Conservation (phyloP, 2,888 invertebrate genomes). For the Athrips mouffetella region DNA sequence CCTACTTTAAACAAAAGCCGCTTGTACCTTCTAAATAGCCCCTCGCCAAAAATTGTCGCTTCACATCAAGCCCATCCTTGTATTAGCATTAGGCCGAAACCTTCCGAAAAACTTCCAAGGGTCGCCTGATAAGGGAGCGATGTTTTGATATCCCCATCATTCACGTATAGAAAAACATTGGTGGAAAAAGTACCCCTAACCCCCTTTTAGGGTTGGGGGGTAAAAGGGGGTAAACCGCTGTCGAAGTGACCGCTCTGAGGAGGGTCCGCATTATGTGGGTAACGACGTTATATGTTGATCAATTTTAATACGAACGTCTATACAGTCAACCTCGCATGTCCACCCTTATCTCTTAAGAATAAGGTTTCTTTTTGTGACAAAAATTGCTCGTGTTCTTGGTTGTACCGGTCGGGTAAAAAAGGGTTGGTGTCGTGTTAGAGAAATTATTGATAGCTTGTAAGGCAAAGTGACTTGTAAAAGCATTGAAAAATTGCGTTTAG, state of each 20-base stretch:
- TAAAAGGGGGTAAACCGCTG: slow-evolving; percentile 67
- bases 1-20: background rate
- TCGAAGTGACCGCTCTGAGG: slow-evolving; percentile 76
- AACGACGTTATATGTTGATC: slow-evolving; percentile 77
- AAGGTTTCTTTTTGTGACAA: too few relatives aligned
- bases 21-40: slow-evolving; percentile 30
- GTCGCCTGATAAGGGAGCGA: slow-evolving; percentile 51
- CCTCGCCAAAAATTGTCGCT: slow-evolving; percentile 29
- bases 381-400: too few relatives aligned
- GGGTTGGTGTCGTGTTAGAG: slow-evolving; percentile 6
- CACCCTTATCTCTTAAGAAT: too few relatives aligned
- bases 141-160: slow-evolving; percentile 74
- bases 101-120: slow-evolving; percentile 61
- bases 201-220: slow-evolving; percentile 52
- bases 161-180: slow-evolving; percentile 77
- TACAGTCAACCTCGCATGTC: slow-evolving; percentile 30
- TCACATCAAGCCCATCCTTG: slow-evolving; percentile 42
- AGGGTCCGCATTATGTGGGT: slow-evolving; percentile 74
- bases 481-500: background rate
- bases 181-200: slow-evolving; percentile 77
- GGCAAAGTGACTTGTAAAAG: background rate
- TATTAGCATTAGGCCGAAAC: slow-evolving; percentile 23
- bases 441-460: slow-evolving; percentile 4
- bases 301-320: slow-evolving; percentile 70
- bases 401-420: background rate